These are phyloP conservation scores for Notothenia coriiceps DNA, from an alignment of 2,113 vertebrate species.

Conservation along the genomic window DNA sequence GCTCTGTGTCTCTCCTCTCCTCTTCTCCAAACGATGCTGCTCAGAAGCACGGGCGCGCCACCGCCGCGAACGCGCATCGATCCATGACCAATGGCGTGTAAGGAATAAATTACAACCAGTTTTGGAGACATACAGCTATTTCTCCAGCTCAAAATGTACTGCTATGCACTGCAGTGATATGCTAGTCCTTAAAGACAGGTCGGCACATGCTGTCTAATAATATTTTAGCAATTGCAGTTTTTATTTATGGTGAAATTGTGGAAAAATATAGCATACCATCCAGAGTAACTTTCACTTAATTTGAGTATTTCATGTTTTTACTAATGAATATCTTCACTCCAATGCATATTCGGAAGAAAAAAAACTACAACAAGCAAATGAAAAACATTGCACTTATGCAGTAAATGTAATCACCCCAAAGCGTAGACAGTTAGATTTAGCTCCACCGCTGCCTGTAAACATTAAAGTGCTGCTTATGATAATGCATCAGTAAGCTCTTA, in stretches of 20 bases:
- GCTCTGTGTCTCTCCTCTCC: conserved; percentile 52
- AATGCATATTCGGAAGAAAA: neutral
- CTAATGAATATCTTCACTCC: neutral
- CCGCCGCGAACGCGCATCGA: conserved; percentile 80
- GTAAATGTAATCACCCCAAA: neutral
- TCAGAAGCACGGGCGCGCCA: conserved; percentile 71
- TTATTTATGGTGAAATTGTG: conserved; percentile 8
- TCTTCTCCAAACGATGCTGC: conserved; percentile 73
- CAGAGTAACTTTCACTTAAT: neutral
- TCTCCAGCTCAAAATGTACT: conserved; percentile 12
- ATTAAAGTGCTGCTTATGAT: neutral
- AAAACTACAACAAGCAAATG: neutral
- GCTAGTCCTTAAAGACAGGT: neutral
- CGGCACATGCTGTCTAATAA: neutral
- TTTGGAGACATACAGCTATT: conserved; percentile 51
- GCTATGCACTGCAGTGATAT: conserved; percentile 24
- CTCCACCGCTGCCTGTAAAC: neutral
- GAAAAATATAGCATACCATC: neutral
- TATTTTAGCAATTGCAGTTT: conserved; percentile 4
- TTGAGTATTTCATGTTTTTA: neutral
- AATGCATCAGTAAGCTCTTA: neutral
- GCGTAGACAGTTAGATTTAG: neutral
- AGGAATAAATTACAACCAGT: conserved; percentile 73
- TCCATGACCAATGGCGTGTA: conserved; percentile 77
- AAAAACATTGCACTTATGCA: neutral